Base-by-base conservation (phyloP, 1,140 invertebrate genomes). In the Drosophila pruinosa region DNA sequence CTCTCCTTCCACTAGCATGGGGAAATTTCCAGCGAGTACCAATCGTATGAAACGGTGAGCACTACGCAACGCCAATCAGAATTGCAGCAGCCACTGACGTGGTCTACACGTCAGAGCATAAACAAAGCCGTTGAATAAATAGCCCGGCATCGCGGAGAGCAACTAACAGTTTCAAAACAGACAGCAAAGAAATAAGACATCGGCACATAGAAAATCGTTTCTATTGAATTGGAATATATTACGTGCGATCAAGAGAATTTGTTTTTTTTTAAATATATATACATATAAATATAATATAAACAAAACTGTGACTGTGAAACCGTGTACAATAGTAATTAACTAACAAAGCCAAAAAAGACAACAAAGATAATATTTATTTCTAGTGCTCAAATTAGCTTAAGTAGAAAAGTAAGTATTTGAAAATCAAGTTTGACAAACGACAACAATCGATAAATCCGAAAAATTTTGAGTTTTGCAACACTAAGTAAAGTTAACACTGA, bases 401-500 rank as follows among this genome's bases (percentile, higher is more conserved):
- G 34, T 74, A 59, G 14, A 74, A 74, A 88, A 81, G 81, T 86
- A 88, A 86, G 81, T 86, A 75, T 77, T 73, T 53, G 22, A 81
- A 81, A 57, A 61, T 14, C 48, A n/a, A 59, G 12, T 47, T 47
- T 70, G 36, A 15, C 4, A 22, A 53, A 38, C 14, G 19, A 28
- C 15, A 53, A 47, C 52, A 65, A 71, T 71, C 68, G 52, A 71
- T 65, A 50, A 41, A 36, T 52, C 14, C 45, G 22, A 8, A 2
- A n/a, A 24, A 21, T 5, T 14, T 4, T 4, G 31, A 31, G 19
- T 36, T 81, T 68, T 41, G 21, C 81, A 86, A 68, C 82, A 77
- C 77, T 81, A 21, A 4, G 6, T 1, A 21, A 48, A 58, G 58
- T 54, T 58, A 62, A 34, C 69, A 86, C 81, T 85, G 81, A 85